Conservation (phyloP, 2,888 invertebrate species). For the Choristoneura rosaceana region DNA sequence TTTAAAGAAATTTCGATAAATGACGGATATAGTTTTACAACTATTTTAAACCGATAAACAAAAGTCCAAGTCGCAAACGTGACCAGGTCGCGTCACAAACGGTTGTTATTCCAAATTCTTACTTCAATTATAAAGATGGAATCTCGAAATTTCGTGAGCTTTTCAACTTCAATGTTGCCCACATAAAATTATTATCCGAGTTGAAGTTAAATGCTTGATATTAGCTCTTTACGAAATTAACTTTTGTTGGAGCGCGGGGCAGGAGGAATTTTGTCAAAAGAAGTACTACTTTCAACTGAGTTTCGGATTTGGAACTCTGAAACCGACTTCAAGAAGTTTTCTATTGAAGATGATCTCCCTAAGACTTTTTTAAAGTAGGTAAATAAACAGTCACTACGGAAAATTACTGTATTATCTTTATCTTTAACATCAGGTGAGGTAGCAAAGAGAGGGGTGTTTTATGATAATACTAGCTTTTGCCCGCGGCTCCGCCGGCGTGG, state of each 20-base stretch:
- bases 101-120: not conserved
- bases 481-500: too few species aligned
- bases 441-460: too few species aligned
- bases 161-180: constrained; percentile 16
- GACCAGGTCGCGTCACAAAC: constrained; percentile 7
- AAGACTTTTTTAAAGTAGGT: not conserved
- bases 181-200: constrained; percentile 28
- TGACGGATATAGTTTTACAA: not conserved
- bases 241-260: constrained; percentile 22
- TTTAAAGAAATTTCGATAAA: too few species aligned
- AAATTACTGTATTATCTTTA: too few species aligned
- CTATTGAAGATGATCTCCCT: constrained; percentile 4
- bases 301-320: constrained; percentile 11
- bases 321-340: constrained; percentile 28
- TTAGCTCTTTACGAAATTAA: constrained; percentile 28
- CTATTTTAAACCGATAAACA: not conserved
- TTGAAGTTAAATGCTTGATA: constrained; percentile 20
- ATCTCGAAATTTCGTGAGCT: constrained; percentile 18
- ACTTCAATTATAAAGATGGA: constrained; percentile 29
- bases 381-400: too few species aligned
- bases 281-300: constrained; percentile 19
- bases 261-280: constrained; percentile 36
- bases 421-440: too few species aligned
- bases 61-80: constrained; percentile 29
- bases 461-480: too few species aligned